Base-by-base conservation (phyloP, 2,113 vertebrate species). In the Addax nasomaculatus region DNA sequence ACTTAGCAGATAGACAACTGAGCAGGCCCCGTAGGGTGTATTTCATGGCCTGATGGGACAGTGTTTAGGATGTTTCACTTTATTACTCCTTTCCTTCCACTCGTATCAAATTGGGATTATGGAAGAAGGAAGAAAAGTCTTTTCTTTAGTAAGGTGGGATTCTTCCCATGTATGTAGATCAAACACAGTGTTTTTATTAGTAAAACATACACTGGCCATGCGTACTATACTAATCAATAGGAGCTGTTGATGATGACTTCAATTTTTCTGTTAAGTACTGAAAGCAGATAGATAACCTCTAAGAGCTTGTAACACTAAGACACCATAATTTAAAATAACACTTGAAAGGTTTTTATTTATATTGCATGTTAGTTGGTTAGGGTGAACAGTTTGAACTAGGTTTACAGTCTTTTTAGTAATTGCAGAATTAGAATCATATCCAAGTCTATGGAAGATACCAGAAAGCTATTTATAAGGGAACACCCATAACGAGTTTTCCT, bases 261-360 rank as follows among this genome's bases (percentile, higher is more conserved):
- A 81, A 16, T 83, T 97, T 93, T 97, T 92, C 15, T 90, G 64
- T 80, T 78, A 95, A 79, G 64, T 93, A 45, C 43, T 93, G 47
- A 89, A 95, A 89, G 55, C 29, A 14, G 80, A 30, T 86, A 58
- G 33, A 49, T 95, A 93, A 76, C 47, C 62, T 89, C 9, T 76
- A 62, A 89, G 25, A 39, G 78, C 29, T 87, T 12, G 4, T 58
- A 87, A 79, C 60, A 85, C 8, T 87, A 79, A 70, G 23, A 58
- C 62, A 64, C 49, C 23, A 49, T 92, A 83, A 89, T 93, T 94
- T 86, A 64, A 93, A 85, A 89, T n/a, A 76, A 85, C 53, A 47
- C 19, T 64, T 84, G 21, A 15, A 67, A 85, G 45, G 3, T 12
- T 43, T 90, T 89, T 92, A n/a, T 60, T 92, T 95, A 30, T 47